Conservation (phyloP, 2,888 invertebrate genomes). For the Camptogramma bilineatum region DNA sequence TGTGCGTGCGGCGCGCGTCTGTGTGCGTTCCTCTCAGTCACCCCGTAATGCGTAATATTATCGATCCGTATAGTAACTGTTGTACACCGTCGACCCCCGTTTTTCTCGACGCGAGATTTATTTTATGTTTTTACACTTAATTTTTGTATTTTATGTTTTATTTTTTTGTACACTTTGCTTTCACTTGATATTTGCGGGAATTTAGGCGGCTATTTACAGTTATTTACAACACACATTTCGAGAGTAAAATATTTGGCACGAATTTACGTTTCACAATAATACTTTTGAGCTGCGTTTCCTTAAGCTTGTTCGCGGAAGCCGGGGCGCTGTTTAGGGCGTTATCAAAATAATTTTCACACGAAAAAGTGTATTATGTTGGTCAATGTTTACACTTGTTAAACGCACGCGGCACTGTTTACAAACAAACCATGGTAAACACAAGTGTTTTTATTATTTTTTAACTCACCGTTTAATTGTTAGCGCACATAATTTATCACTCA, state of each 20-base stretch:
- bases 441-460: constrained; percentile 52
- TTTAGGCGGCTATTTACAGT: constrained; percentile 33
- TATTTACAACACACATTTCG: constrained; percentile 33
- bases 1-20: constrained; percentile 58
- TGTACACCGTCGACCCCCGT: constrained; percentile 64
- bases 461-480: constrained; percentile 46
- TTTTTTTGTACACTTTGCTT: constrained; percentile 38
- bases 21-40: constrained; percentile 70
- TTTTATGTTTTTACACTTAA: constrained; percentile 63
- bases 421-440: constrained; percentile 70
- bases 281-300: constrained; percentile 55
- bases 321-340: constrained; percentile 48
- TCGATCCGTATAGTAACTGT: constrained; percentile 83
- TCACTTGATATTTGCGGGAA: constrained; percentile 27
- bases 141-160: constrained; percentile 43
- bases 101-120: constrained; percentile 70
- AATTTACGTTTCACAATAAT: constrained; percentile 39
- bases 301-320: constrained; percentile 35
- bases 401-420: constrained; percentile 81
- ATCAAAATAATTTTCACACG: constrained; percentile 49
- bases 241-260: constrained; percentile 58
- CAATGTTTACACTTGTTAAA: constrained; percentile 61
- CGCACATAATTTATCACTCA: constrained; percentile 52
- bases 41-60: constrained; percentile 84
- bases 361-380: constrained; percentile 52